Evolutionary conservation across 2,113 vertebrate species (phyloP), one percentile per base, ranked within the genome.

Genomic region (Probosciger aterrimus): DNA sequence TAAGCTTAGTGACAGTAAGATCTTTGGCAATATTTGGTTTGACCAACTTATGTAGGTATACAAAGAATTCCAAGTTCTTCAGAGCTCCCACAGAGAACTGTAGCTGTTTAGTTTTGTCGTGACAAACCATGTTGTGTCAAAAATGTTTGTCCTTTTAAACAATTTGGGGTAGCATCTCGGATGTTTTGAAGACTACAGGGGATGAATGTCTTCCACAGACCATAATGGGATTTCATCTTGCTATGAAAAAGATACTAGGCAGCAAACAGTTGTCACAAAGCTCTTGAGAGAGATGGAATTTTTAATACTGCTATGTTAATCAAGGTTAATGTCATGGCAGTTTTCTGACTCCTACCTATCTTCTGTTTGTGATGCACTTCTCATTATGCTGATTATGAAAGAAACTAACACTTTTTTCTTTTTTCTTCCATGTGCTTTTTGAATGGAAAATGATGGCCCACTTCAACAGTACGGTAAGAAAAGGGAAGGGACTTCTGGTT

Each of bases 391-490:
- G 18, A 70, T 88, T 44, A 70, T 60, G 52, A 76, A 96, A 82
- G 13, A 86, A 43, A 85, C 82, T 97, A 75, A 98, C 6, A 0
- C 20, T 65, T 57, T 33, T 30, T 22, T 55, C 31, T 76, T 33
- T 33, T 85, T 71, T 94, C 41, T 96, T 94, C 16, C 87, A 97
- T 96, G 95, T 95, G 28, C 71, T 70, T 47, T 92, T 82, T 87
- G 65, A 81, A 84, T 87, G 88, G 46, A 44, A 96, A 84, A 78
- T 28, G 91, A 82, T 57, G 81, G 14, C 41, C 49, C 78, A 37
- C 92, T 87, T 8, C 18, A 88, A 94, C 28, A 98, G 98, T 57
- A 98, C 98, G 98, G 98, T 98, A 98, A 98, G 98, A 91, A 92
- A 75, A 52, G 31, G 49, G 79, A 59, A n/a, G n/a, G 30, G 23